phyloP scores from a whole-genome alignment of 1,140 invertebrate genomes.

The Drosophila pseudoobscura region DNA sequence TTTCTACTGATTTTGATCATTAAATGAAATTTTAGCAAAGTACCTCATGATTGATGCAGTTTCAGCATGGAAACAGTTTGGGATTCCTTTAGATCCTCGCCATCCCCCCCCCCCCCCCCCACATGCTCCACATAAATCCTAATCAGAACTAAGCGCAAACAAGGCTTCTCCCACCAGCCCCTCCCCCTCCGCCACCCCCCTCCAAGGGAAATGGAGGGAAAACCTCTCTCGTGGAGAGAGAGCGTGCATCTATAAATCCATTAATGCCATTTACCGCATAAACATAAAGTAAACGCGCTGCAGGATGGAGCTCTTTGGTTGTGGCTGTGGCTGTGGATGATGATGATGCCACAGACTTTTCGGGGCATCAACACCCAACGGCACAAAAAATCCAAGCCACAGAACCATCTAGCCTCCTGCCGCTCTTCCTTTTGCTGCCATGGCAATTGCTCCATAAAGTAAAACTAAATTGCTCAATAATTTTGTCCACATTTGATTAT shows the following conservation, averaged over 20 bases:
- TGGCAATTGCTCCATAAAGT: constrained; percentile 81
- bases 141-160: constrained; percentile 74
- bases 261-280: constrained; percentile 81
- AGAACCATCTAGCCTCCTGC: constrained; percentile 1
- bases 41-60: constrained; percentile 23
- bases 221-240: background rate
- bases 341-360: constrained; percentile 27
- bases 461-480: constrained; percentile 83
- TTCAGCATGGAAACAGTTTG: background rate
- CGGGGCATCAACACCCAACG: constrained; percentile 53
- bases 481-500: constrained; percentile 82
- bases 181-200: too few species aligned
- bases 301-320: constrained; percentile 26
- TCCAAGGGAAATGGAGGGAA: too few species aligned
- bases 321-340: constrained; percentile 1
- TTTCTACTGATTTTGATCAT: background rate
- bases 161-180: constrained; percentile 16
- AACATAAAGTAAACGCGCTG: constrained; percentile 71
- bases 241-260: constrained; percentile 76
- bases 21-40: constrained; percentile 7
- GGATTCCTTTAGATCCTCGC: background rate
- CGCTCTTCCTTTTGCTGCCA: constrained; percentile 11
- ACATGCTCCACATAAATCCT: constrained; percentile 65
- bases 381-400: constrained; percentile 17
- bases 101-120: background rate